Conservation (phyloP, 2,888 invertebrate species). For the Isotomurus palustris region DNA sequence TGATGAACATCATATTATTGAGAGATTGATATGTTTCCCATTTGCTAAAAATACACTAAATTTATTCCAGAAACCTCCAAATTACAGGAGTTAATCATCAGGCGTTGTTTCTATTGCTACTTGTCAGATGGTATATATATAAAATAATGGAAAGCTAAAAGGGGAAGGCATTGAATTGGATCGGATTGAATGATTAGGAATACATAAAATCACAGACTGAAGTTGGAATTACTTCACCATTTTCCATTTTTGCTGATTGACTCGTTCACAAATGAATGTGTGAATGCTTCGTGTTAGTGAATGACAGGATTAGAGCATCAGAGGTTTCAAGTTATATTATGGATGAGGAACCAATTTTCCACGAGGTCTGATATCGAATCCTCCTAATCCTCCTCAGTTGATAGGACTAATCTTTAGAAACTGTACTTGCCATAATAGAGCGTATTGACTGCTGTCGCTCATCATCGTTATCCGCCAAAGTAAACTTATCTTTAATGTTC, state of each 20-base stretch:
- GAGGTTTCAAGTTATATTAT: background rate
- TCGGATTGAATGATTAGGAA: no score
- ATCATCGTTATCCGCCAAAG: slow-evolving; percentile 5
- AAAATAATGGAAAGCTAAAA: no score
- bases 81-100: no score
- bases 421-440: slow-evolving; percentile 9
- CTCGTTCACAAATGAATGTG: background rate
- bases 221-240: no score
- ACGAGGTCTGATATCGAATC: slow-evolving; percentile 7
- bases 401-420: slow-evolving; percentile 17
- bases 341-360: slow-evolving; percentile 9
- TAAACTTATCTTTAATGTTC: slow-evolving; percentile 10
- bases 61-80: no score
- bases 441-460: background rate
- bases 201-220: no score
- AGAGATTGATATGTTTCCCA: no score
- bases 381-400: slow-evolving; percentile 3
- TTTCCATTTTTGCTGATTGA: slow-evolving; percentile 1
- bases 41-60: no score
- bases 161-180: no score
- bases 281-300: background rate
- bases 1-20: no score
- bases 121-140: no score
- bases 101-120: no score
- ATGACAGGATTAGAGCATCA: background rate